Base-by-base conservation (phyloP, 2,797 vertebrate genomes). In the Hylomyscus alleni region DNA sequence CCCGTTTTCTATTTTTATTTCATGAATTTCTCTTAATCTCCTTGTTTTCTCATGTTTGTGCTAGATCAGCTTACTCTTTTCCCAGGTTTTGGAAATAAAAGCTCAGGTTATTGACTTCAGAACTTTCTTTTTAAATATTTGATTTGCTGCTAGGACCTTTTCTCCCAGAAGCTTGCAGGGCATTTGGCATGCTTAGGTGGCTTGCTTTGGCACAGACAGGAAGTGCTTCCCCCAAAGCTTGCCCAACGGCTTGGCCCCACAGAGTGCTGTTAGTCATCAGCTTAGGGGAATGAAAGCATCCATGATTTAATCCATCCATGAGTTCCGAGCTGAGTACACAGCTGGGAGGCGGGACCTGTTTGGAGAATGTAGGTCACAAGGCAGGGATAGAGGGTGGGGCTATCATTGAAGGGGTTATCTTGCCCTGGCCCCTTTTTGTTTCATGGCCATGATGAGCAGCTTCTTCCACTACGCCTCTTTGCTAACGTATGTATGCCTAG, bases 1-100 rank as follows among this genome's bases (percentile, higher is more conserved):
- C 15, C n/a, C 24, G 15, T 44, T 93, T 80, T 11, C 81, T 14
- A 6, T 88, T 91, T 93, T 88, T 19, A 78, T 75, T 89, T 89
- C 3, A 65, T 7, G 67, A 31, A 50, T 67, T 75, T 80, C 3
- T 60, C 50, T 47, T 72, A 95, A 69, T 83, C 84, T 93, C 50
- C 22, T 84, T n/a, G n/a, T 65, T 56, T 88, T 84, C 34, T 82
- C 81, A 17, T 76, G 37, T n/a, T 75, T 52, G 12, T 24, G 78
- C 77, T 52, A 5, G 47, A 69, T 37, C 67, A 75, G n/a, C 54
- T 81, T 89, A 24, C 31, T 92, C 3, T 65, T 94, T 5, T 86
- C 87, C n/a, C n/a, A 82, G 19, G 77, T 90, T 94, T 17, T 1
- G 20, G 47, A 62, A 20, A 8, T 56, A 6, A 47, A 73, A 76